Conservation (phyloP, 1,140 invertebrate genomes). For the Oryctes rhinoceros region DNA sequence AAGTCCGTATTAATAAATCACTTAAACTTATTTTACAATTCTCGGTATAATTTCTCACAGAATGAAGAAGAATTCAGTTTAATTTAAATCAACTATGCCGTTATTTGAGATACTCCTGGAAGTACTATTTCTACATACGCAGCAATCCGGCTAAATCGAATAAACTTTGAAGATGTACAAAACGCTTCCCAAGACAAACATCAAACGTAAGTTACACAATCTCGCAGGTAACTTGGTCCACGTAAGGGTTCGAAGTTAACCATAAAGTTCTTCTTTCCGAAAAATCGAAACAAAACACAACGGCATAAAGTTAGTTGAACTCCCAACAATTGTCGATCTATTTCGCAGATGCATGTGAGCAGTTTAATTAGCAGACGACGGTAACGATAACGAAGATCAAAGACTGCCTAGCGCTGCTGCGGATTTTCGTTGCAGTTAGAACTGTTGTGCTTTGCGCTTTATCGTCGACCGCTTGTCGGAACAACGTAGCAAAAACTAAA, state of each 20-base stretch:
- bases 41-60: no score
- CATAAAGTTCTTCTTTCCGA: neutral
- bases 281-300: neutral
- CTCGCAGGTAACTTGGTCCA: neutral
- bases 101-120: no score
- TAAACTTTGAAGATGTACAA: no score
- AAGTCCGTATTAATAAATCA: no score
- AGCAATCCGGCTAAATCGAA: no score
- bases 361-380: neutral
- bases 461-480: no score
- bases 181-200: neutral
- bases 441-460: neutral
- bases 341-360: neutral
- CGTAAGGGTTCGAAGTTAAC: neutral
- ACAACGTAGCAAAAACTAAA: neutral
- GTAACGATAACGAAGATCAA: neutral
- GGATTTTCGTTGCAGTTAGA: neutral
- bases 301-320: constrained; percentile 1
- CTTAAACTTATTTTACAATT: no score
- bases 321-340: neutral
- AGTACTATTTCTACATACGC: no score
- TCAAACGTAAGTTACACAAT: neutral
- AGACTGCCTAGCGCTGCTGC: neutral
- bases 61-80: no score
- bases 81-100: no score